Evolutionary conservation across 2,888 invertebrate species (phyloP).

Genomic region (Fabriciana adippe): DNA sequence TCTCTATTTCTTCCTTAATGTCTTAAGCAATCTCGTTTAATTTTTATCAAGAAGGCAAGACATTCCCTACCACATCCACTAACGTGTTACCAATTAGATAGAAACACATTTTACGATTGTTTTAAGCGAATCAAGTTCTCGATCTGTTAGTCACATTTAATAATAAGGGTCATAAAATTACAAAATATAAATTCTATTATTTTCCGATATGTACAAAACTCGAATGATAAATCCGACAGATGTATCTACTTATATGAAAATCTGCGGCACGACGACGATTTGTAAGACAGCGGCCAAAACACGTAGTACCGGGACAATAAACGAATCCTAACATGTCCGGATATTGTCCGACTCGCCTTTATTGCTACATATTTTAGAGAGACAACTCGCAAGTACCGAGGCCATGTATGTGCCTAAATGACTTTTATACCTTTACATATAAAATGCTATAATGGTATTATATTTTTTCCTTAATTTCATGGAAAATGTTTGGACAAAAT

Average conservation of each 20-base stretch:
- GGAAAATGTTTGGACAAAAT: not conserved
- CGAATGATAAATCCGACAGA: constrained; percentile 49
- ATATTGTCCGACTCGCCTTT: constrained; percentile 69
- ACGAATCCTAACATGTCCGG: constrained; percentile 69
- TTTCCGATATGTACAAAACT: not conserved
- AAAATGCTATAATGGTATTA: constrained; percentile 25
- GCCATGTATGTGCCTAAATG: constrained; percentile 24
- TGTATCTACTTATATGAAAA: constrained; percentile 56
- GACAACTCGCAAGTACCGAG: constrained; percentile 44
- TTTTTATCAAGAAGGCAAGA: constrained; percentile 66
- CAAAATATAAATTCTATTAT: not conserved
- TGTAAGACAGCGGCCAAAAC: constrained; percentile 57
- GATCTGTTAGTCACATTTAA: not conserved
- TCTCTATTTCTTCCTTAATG: constrained; percentile 67
- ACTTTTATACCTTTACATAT: constrained; percentile 27
- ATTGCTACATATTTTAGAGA: constrained; percentile 72
- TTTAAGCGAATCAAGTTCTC: no score
- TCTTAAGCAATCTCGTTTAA: constrained; percentile 65
- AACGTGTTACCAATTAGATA: constrained; percentile 55
- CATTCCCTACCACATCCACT: constrained; percentile 60
- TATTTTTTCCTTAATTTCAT: not conserved
- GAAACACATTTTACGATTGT: not conserved
- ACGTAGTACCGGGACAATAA: constrained; percentile 67
- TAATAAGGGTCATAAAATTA: not conserved
- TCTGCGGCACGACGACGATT: constrained; percentile 57